phyloP scores from a whole-genome alignment of 2,888 invertebrate genomes.

The Diploptera punctata region DNA sequence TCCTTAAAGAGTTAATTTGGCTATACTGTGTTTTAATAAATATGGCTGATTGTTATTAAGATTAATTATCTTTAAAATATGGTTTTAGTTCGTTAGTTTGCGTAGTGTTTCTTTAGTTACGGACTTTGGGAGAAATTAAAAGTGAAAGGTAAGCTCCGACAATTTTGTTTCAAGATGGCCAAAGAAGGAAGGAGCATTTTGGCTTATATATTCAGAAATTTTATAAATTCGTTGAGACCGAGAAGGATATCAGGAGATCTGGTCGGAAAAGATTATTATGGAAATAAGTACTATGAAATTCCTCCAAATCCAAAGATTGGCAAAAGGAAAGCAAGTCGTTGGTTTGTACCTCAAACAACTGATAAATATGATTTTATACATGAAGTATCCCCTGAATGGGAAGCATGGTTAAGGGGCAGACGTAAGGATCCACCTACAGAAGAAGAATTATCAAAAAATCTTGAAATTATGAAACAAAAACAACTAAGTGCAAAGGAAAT shows the following conservation, averaged over 20 bases:
- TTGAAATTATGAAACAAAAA: slow-evolving; percentile 73
- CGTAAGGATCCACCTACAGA: slow-evolving; percentile 70
- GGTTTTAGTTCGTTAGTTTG: too few relatives aligned
- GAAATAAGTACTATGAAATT: slow-evolving; percentile 84
- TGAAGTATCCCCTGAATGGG: slow-evolving; percentile 87
- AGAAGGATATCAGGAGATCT: slow-evolving; percentile 61
- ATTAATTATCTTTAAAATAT: too few relatives aligned
- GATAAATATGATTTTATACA: slow-evolving; percentile 69
- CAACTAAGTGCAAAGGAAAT: slow-evolving; percentile 76
- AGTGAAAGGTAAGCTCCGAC: too few relatives aligned
- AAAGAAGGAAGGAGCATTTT: slow-evolving; percentile 41
- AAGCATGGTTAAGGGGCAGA: slow-evolving; percentile 80
- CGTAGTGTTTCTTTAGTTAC: too few relatives aligned
- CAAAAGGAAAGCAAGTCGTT: slow-evolving; percentile 69
- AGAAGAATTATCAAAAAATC: slow-evolving; percentile 74
- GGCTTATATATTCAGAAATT: slow-evolving; percentile 63
- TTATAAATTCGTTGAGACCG: slow-evolving; percentile 67
- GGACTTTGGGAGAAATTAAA: too few relatives aligned
- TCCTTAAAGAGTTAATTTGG: too few relatives aligned
- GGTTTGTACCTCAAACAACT: slow-evolving; percentile 71
- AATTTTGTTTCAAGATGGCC: slow-evolving; percentile 32
- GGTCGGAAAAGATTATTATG: slow-evolving; percentile 78
- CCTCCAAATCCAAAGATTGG: slow-evolving; percentile 69
- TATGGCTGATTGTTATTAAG: too few relatives aligned
- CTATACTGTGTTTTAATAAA: too few relatives aligned